Percentiles rank a stretch among this genome's conserved stretches.
These are phyloP conservation scores for Peromyscus aztecus DNA, from an alignment of 2,797 vertebrate genomes.

Conservation along the genomic window DNA sequence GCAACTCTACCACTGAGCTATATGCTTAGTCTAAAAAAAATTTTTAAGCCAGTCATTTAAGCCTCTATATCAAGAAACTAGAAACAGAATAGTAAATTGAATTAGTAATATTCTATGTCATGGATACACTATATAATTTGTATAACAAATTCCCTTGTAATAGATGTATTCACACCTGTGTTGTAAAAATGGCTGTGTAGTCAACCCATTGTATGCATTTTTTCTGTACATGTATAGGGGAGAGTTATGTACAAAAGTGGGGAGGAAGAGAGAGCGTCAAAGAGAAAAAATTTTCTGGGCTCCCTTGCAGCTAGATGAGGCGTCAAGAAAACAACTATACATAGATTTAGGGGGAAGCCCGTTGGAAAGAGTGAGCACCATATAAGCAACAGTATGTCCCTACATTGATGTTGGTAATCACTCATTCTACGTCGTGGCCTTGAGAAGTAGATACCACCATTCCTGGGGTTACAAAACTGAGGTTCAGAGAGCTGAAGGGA, in stretches of 20 bases:
- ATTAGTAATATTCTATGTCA: neutral
- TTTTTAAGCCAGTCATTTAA: neutral
- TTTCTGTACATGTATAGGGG: neutral
- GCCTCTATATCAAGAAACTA: neutral
- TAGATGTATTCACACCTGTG: neutral
- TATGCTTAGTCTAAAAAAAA: neutral
- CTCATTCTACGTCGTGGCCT: neutral
- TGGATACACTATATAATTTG: neutral
- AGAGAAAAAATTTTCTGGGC: neutral
- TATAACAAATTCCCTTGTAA: neutral
- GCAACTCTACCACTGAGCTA: neutral
- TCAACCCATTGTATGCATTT: neutral
- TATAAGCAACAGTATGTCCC: too few relatives aligned
- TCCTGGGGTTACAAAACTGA: neutral
- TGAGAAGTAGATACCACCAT: neutral
- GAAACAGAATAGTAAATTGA: neutral
- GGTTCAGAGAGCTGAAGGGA: neutral
- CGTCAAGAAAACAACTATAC: neutral
- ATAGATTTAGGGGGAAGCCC: neutral
- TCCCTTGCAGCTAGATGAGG: neutral
- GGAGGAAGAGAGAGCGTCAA: neutral
- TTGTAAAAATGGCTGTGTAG: neutral
- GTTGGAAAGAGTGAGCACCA: neutral
- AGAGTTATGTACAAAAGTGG: neutral
- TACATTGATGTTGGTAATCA: neutral